Conservation (phyloP, 2,797 vertebrate genomes). For the Sylvia borin region DNA sequence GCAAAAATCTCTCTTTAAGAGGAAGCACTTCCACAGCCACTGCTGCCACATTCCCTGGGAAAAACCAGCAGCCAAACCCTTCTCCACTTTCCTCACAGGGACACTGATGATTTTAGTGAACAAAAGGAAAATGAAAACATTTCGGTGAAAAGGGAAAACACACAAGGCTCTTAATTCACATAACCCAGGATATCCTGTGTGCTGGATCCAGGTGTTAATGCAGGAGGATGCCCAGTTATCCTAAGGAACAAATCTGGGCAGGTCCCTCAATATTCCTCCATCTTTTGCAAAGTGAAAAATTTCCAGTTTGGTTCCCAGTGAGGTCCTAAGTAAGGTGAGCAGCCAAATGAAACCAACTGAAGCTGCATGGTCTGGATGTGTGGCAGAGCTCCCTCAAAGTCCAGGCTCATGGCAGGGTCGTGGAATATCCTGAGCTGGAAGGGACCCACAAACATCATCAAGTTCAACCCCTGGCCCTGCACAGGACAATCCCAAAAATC, state of each 20-base stretch:
- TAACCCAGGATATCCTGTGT: not conserved
- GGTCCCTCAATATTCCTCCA: not conserved
- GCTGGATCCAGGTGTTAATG: accelerated
- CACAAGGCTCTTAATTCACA: not conserved
- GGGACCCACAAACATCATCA: not conserved
- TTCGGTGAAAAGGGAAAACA: not conserved
- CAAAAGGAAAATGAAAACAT: not conserved
- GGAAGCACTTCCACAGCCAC: not conserved
- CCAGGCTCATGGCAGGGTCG: accelerated
- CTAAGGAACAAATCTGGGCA: not conserved
- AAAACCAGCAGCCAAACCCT: not conserved
- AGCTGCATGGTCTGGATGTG: not conserved
- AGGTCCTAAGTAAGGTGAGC: not conserved
- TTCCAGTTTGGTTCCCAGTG: not conserved
- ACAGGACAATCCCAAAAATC: not conserved
- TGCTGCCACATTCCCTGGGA: not conserved
- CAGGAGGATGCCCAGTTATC: not conserved
- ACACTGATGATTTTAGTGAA: not conserved
- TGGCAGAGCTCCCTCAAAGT: not conserved
- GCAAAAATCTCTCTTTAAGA: not conserved
- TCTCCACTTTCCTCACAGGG: not conserved
- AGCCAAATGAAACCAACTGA: not conserved
- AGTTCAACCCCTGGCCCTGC: not conserved
- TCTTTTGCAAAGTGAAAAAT: not conserved
- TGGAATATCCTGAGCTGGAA: not conserved